Base-by-base conservation (phyloP, 1,140 invertebrate genomes). In the Cryptotermes secundus region DNA sequence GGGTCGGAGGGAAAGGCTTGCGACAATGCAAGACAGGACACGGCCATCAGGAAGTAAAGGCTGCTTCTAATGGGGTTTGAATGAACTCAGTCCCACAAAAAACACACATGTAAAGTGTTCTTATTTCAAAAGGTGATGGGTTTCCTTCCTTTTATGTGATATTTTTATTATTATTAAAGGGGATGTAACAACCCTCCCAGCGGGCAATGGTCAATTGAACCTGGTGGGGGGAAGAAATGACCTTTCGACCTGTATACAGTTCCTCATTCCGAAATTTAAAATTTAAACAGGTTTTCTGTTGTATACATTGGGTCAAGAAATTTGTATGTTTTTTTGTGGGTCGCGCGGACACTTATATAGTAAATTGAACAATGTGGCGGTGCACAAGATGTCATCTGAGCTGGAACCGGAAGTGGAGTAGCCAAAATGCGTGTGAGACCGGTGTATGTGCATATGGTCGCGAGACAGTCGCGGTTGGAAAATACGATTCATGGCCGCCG, bases 151-250 rank as follows among this genome's bases (percentile, higher is more conserved):
- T 59, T 65, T 65, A 65, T 65, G 59, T 31, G 59, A 65, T 65
- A 65, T 65, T 65, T 65, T 65, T 65, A 65, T 65, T 65, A 65
- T 65, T 65, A 65, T 65, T 65, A 65, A 65, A 65, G 59, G 59
- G 59, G 59, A 6, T 65, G 59, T 65, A 65, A 65, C 59, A 65
- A 65, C 59, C 59, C 59, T 65, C 59, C 59, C 59, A 65, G 59
- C 26, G 59, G 59, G 26, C 59, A 65, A 65, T 65, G 59, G 59
- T 65, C 59, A 65, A 65, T 65, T 65, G 59, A 65, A 26, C 59
- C 6, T 14, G 9, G 45, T 2, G 45, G 59, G 26, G 59, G 26
- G 59, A n/a, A n/a, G 59, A 65, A 65, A 31, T 65, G 59, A 65
- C 59, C 59, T 65, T 31, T n/a, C 26, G 59, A 65, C 59, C 59